These are phyloP conservation scores for Pocillopora damicornis DNA, from an alignment of 64 coral and sea anemone species.

Conservation along the genomic window DNA sequence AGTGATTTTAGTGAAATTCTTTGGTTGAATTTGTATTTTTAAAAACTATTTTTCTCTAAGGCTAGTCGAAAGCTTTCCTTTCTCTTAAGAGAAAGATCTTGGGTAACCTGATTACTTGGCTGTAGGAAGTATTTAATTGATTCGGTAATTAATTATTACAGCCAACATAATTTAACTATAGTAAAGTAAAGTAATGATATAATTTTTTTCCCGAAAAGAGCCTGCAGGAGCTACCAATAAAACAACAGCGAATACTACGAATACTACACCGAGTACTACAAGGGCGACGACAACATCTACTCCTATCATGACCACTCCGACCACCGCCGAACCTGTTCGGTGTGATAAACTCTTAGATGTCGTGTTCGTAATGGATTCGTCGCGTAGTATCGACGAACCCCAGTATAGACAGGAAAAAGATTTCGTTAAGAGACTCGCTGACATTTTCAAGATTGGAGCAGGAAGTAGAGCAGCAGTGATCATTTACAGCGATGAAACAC, in stretches of 20 bases:
- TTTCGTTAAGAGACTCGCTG: constrained; percentile 71
- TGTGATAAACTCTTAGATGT: constrained; percentile 53
- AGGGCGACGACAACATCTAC: neutral
- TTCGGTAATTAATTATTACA: no score
- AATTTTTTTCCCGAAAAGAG: neutral
- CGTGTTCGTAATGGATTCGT: constrained; percentile 80
- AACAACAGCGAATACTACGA: neutral
- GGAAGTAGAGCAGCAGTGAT: constrained; percentile 73
- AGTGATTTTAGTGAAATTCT: neutral
- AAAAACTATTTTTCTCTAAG: neutral
- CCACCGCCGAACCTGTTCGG: neutral
- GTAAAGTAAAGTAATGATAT: no score
- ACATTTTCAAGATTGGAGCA: constrained; percentile 57
- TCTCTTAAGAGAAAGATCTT: no score
- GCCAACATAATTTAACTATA: no score
- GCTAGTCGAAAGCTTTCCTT: no score
- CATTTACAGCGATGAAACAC: constrained; percentile 79
- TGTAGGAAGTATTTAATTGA: no score
- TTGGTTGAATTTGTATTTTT: neutral
- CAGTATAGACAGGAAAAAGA: constrained; percentile 64
- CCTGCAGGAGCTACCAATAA: neutral
- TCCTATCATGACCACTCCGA: neutral
- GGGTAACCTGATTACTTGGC: no score
- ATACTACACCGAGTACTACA: neutral
- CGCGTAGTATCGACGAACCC: constrained; percentile 62